These are phyloP conservation scores for Callithrix jacchus DNA, from an alignment of 2,113 vertebrate species.

Conservation along the genomic window DNA sequence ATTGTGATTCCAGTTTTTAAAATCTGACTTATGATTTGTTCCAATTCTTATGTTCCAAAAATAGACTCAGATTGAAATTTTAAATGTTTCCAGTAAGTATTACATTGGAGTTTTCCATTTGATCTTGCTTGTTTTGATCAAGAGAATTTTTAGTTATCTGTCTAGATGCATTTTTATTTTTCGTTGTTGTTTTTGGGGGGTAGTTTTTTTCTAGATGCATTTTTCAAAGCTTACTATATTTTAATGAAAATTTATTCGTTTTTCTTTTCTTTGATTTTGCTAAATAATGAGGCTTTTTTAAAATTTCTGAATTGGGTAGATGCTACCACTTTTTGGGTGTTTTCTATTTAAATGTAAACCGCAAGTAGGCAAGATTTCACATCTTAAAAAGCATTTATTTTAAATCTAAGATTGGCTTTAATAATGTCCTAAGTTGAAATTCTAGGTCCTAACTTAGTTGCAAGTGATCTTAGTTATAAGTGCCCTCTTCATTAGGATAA, in stretches of 20 bases:
- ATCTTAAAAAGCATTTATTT: slow-evolving; percentile 7
- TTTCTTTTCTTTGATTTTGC: slow-evolving; percentile 41
- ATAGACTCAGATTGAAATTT: slow-evolving; percentile 70
- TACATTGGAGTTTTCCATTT: slow-evolving; percentile 68
- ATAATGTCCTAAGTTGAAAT: background rate
- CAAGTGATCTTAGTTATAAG: background rate
- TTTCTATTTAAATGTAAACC: slow-evolving; percentile 50
- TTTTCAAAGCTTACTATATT: slow-evolving; percentile 62
- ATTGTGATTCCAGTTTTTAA: slow-evolving; percentile 19
- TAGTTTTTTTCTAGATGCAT: background rate
- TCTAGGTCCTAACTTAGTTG: background rate
- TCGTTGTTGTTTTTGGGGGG: no score
- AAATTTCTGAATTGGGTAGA: background rate
- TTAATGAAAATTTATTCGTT: slow-evolving; percentile 49
- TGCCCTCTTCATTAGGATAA: background rate
- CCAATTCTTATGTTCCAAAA: slow-evolving; percentile 12
- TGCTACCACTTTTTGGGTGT: background rate
- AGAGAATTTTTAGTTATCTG: slow-evolving; percentile 67
- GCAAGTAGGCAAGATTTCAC: background rate
- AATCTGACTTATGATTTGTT: slow-evolving; percentile 30
- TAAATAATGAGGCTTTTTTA: background rate
- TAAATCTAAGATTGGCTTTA: background rate
- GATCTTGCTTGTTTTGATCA: slow-evolving; percentile 58
- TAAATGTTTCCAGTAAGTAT: slow-evolving; percentile 61
- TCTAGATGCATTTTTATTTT: background rate